Evolutionary conservation across 2,113 vertebrate species (phyloP).

Genomic region (Pogona vitticeps): DNA sequence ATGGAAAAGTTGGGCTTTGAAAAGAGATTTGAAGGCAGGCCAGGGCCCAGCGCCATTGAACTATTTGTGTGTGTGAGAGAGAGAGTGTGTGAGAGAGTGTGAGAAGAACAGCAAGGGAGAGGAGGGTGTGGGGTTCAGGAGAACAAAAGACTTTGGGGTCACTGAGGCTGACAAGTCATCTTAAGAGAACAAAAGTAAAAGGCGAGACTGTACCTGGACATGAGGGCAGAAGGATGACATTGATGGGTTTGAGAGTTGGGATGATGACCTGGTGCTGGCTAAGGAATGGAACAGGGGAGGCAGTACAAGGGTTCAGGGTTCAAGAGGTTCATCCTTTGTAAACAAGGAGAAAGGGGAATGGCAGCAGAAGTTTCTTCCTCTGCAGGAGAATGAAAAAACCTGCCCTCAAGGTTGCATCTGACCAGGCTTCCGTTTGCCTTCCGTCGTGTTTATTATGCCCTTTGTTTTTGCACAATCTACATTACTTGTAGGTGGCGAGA

Average conservation of each 20-base stretch:
- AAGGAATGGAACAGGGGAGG: neutral
- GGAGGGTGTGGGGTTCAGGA: too few species aligned
- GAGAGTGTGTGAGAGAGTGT: too few species aligned
- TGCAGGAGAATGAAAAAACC: neutral
- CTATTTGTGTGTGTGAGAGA: too few species aligned
- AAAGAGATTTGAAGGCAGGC: neutral
- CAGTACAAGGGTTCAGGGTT: neutral
- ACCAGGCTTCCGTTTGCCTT: neutral
- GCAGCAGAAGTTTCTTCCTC: neutral
- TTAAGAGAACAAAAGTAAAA: neutral
- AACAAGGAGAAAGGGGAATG: neutral
- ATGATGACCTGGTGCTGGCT: neutral
- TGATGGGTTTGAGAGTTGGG: neutral
- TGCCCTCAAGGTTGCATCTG: neutral
- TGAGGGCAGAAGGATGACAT: neutral
- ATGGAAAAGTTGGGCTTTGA: neutral
- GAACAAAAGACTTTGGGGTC: neutral
- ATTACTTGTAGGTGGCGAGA: neutral
- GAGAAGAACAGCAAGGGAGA: too few species aligned
- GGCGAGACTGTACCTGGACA: neutral
- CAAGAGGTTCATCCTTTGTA: too few species aligned
- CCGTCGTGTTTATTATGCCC: too few species aligned
- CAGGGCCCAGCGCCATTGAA: neutral
- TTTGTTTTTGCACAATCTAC: neutral
- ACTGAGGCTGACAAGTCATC: neutral